Base-by-base conservation (phyloP, 2,113 vertebrate genomes). In the Ceratotherium simum region DNA sequence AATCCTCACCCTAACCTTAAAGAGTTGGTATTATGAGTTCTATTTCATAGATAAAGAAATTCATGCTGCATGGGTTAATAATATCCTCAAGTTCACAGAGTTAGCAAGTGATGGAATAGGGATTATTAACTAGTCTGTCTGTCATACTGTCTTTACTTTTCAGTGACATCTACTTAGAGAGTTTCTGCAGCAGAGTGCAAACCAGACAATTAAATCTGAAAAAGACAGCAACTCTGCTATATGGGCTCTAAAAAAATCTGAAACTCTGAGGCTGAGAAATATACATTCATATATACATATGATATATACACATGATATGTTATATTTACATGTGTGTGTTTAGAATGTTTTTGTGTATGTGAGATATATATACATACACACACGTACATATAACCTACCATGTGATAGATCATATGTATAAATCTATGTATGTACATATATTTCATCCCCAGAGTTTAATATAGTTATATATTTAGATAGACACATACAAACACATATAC, bases 21-120 rank as follows among this genome's bases (percentile, higher is more conserved):
- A 79, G n/a, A 85, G 29, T 89, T 76, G 21, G 8, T 67, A 73
- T 81, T 82, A 80, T 91, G 58, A 80, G 5, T 54, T 85, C 36
- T 70, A 84, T 76, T 85, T 85, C 29, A 89, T n/a, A 94, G 65
- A n/a, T 88, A 18, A 65, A 93, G 20, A 93, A 83, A 95, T 86
- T 78, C 31, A 51, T 87, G 51, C 33, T 90, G 21, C 72, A 29
- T 9, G 95, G 36, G 84, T 42, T 86, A 78, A 92, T n/a, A 80
- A 36, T 51, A 51, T 58, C 39, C 27, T 83, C 46, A 94, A 90
- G 7, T 84, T 76, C 23, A 75, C 12, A 78, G 20, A 95, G 56
- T 36, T 72, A 82, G 10, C 10, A 87, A 81, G 29, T 83, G 39
- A 82, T 54, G 25, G 11, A 67, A 90, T n/a, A 65, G 4, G 14